A percentile compares a stretch with the other conserved stretches of the same genome.
These are phyloP conservation scores for Erythrocercus mccallii DNA, from an alignment of 2,113 vertebrate genomes.

Conservation along the genomic window DNA sequence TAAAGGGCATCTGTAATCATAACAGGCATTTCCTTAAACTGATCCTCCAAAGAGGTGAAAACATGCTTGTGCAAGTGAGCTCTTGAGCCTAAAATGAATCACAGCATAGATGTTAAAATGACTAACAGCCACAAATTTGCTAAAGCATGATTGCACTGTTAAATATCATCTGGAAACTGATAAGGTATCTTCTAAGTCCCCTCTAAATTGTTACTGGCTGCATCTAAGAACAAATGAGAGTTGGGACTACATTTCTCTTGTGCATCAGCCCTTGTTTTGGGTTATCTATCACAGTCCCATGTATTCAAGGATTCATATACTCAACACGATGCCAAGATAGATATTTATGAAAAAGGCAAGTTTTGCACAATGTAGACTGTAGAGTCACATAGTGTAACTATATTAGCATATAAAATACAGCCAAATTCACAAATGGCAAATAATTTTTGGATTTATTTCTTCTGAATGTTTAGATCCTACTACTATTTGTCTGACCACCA, in stretches of 20 bases:
- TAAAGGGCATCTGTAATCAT: neutral
- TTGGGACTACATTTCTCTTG: neutral
- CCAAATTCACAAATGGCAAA: neutral
- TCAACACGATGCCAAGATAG: rapidly evolving
- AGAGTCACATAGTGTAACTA: neutral
- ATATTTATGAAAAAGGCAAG: neutral
- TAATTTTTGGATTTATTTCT: neutral
- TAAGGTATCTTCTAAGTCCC: neutral
- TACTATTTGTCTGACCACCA: neutral
- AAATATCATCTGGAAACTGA: neutral
- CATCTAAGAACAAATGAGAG: neutral
- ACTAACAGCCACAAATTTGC: neutral
- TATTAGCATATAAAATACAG: neutral
- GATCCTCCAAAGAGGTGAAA: neutral
- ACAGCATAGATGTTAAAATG: neutral
- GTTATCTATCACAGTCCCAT: neutral
- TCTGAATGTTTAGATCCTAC: neutral
- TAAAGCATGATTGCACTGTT: neutral
- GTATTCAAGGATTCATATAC: neutral
- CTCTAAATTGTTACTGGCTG: neutral
- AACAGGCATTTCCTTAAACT: neutral
- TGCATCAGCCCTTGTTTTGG: neutral
- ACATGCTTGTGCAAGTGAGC: neutral
- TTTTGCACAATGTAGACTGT: neutral
- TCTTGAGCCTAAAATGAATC: neutral